These are phyloP conservation scores for Lytechinus pictus DNA, from an alignment of 35 echinoderm and acorn worm genomes.

Conservation along the genomic window DNA sequence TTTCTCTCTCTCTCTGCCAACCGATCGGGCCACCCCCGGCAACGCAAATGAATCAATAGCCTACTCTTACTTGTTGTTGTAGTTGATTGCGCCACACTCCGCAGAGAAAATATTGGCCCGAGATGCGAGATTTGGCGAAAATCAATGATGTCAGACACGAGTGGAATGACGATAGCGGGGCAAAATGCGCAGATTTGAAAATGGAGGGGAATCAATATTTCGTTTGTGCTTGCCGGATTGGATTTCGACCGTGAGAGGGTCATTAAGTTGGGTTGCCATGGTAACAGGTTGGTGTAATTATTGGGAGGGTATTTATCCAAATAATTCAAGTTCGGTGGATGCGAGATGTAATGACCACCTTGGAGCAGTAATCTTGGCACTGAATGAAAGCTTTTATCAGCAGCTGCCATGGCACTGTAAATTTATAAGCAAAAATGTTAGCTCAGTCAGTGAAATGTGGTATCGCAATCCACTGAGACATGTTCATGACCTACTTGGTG, in stretches of 20 bases:
- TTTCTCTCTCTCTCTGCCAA: background rate
- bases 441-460: too few species aligned
- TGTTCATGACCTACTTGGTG: too few species aligned
- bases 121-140: background rate
- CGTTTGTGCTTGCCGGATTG: background rate
- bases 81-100: background rate
- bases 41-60: constrained; percentile 21
- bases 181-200: background rate
- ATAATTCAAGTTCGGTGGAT: background rate
- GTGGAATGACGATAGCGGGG: background rate
- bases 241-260: background rate
- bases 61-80: background rate
- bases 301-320: background rate
- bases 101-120: background rate
- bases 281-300: constrained; percentile 6
- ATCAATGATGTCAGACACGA: constrained; percentile 15
- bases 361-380: background rate
- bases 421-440: too few species aligned
- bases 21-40: background rate
- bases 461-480: too few species aligned
- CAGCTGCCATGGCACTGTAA: too few species aligned
- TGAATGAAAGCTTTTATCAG: background rate
- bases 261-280: constrained; percentile 15
- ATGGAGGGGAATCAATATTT: constrained; percentile 26
- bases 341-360: background rate